Evolutionary conservation across 2,888 invertebrate species (phyloP), one percentile per base, ranked within the genome.

Genomic region (Meiosimyza platycephala): DNA sequence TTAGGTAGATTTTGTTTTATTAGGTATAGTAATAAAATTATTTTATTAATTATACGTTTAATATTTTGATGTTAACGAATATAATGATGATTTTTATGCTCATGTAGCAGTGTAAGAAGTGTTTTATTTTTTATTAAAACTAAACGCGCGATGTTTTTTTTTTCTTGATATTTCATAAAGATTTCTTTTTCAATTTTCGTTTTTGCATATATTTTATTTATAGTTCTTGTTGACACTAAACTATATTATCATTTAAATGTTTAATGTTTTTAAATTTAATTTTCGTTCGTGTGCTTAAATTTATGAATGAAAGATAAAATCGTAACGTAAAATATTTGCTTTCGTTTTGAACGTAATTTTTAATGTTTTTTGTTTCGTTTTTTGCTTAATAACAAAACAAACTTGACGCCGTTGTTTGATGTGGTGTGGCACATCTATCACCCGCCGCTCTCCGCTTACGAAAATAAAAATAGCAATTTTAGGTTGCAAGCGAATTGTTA

Each of bases 91-190:
- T 54, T 65, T 59, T 55, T 57, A 70, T 71, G 70, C 64, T 71
- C 66, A 74, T 76, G 74, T 72, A 75, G 76, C 72, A 76, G 67
- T 75, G 73, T 57, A 54, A 47, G 40, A 55, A 33, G 74, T 76
- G 74, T 71, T 73, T 63, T 74, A 75, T 76, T 65, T 72, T 52
- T 67, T 65, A 22, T 68, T 70, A 74, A 73, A 73, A 73, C 72
- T 73, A 73, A 72, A 73, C 73, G 70, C 68, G 67, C 68, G 71
- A 71, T 68, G 50, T 72, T 71, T 73, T 70, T 76, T 72, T 77
- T 74, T 74, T 68, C 69, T 74, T 74, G 63, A 52, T 60, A 74
- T 65, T 69, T 73, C 62, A 55, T 47, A 47, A 28, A 48, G 33
- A 22, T 52, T 40, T 40, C 40, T 40, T 51, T 33, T 67, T 48